These are phyloP conservation scores for Petrolisthes manimaculis DNA, from an alignment of 2,888 invertebrate genomes.

Conservation along the genomic window DNA sequence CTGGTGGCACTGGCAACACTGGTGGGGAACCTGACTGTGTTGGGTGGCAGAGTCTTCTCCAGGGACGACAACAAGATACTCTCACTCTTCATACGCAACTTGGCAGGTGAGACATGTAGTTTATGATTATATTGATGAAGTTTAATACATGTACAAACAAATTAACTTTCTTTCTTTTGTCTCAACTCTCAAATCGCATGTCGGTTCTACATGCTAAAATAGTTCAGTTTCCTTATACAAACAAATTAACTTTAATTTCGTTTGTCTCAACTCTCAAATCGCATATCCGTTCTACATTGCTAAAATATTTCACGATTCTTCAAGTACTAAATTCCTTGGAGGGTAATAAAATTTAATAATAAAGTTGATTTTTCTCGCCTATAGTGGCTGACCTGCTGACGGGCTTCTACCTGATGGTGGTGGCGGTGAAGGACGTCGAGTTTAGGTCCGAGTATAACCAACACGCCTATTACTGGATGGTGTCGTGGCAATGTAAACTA, in stretches of 20 bases:
- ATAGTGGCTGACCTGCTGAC: constrained; percentile 78
- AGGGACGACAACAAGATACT: constrained; percentile 68
- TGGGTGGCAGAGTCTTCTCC: constrained; percentile 72
- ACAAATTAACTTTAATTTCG: no score
- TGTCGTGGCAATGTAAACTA: constrained; percentile 77
- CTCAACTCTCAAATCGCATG: no score
- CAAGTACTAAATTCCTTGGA: neutral
- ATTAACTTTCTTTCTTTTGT: no score
- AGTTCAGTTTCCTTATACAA: no score
- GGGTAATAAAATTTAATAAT: neutral
- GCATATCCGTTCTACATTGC: no score
- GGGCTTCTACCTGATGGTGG: constrained; percentile 77
- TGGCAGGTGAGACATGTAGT: constrained; percentile 66
- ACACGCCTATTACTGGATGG: constrained; percentile 77
- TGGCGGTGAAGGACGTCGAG: constrained; percentile 76
- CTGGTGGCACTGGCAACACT: constrained; percentile 76
- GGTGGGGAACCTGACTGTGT: constrained; percentile 76
- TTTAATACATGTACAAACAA: no score
- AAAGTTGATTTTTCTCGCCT: neutral
- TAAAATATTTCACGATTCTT: no score
- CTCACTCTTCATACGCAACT: constrained; percentile 69
- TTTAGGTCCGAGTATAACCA: constrained; percentile 75
- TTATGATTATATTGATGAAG: neutral
- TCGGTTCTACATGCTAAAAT: no score
- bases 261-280: no score